These are phyloP conservation scores for Strix uralensis DNA, from an alignment of 2,113 vertebrate species.

Conservation along the genomic window DNA sequence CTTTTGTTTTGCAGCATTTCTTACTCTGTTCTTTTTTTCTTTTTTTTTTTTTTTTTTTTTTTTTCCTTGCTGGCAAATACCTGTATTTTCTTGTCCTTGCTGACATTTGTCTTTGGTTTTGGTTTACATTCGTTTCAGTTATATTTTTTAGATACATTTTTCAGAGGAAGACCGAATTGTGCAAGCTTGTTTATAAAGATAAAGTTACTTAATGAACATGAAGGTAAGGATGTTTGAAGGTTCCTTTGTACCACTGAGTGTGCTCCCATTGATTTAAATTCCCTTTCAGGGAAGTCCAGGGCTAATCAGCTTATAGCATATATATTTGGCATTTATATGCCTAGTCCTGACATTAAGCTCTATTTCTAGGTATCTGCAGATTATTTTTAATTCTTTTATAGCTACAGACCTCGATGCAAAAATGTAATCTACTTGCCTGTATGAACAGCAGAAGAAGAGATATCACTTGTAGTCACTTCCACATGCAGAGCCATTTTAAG, in stretches of 20 bases:
- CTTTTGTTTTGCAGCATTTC: not conserved
- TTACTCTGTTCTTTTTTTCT: not conserved
- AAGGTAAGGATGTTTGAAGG: not conserved
- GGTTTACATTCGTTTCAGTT: not conserved
- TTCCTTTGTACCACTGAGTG: not conserved
- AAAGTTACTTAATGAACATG: not conserved
- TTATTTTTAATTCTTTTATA: constrained; percentile 18
- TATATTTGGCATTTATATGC: not conserved
- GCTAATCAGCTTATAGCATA: not conserved
- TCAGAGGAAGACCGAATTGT: not conserved
- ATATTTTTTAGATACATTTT: not conserved
- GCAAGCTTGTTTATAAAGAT: not conserved
- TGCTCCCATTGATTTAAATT: not conserved
- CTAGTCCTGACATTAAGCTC: not conserved
- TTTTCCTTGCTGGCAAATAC: not conserved
- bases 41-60: no score
- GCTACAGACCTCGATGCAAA: not conserved
- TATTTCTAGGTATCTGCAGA: not conserved
- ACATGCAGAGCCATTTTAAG: not conserved
- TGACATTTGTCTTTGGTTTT: not conserved
- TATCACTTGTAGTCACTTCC: not conserved
- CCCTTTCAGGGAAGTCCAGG: not conserved
- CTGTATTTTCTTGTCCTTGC: not conserved
- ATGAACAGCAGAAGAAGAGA: not conserved
- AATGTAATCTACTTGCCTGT: not conserved